Evolutionary conservation across 2,888 invertebrate species (phyloP), one percentile per base, ranked within the genome.

Genomic region (Campaea margaritaria): DNA sequence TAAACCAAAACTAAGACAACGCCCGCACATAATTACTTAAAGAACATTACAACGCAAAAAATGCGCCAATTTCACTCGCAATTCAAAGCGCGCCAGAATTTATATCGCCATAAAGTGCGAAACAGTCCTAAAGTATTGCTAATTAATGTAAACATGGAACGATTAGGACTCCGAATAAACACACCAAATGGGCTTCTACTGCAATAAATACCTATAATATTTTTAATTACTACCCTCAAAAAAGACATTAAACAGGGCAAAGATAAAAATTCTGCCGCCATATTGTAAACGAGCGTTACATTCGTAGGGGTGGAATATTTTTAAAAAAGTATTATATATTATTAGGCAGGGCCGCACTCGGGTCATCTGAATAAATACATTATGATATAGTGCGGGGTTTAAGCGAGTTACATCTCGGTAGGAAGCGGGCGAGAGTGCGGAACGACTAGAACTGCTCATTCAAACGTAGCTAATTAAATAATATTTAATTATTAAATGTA

Each of bases 151-250:
- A 92, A 92, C 91, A 91, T 76, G 77, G 76, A 87, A 83, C 91
- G 91, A 91, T 92, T 91, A 91, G 86, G 83, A 79, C 74, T 78
- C 74, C 83, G 79, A 85, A 87, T 85, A 91, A 90, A 89, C 91
- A 87, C 77, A 75, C 85, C 51, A 83, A 91, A 91, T 87, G 87
- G 89, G 82, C 78, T 76, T 78, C 82, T 76, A 74, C 68, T 69
- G 88, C 85, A 87, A 90, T 92, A 91, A 92, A 90, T 91, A 91
- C 87, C 86, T 90, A 87, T 90, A 90, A 91, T 89, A 89, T 87
- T 92, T 91, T 89, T 89, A 91, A 91, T 91, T 92, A 89, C 89
- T 70, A 73, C 72, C 72, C 76, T 68, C 73, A 87, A 87, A 86
- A 89, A 87, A 82, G 88, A 91, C 90, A 90, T 88, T 85, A 89